A percentile compares a stretch with the other conserved stretches of the same genome.
These are phyloP conservation scores for Alces alces DNA, from an alignment of 2,113 vertebrate genomes.

Conservation along the genomic window DNA sequence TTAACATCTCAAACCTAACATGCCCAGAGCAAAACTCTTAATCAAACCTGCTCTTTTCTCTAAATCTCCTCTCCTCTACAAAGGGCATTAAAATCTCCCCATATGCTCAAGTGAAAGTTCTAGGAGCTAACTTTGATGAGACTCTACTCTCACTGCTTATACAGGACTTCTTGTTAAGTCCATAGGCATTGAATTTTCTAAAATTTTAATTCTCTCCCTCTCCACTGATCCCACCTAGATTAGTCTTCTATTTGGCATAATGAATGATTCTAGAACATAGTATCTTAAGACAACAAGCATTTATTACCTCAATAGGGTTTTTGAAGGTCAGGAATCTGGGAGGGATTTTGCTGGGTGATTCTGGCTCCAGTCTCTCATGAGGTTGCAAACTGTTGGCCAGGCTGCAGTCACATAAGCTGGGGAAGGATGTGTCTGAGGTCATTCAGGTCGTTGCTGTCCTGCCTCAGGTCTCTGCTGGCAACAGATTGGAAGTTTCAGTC, in stretches of 20 bases:
- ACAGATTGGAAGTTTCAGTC: background rate
- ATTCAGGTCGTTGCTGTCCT: background rate
- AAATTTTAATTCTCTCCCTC: background rate
- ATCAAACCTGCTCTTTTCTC: background rate
- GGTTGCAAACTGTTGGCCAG: background rate
- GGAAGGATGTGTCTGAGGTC: background rate
- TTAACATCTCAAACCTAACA: background rate
- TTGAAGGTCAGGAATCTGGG: background rate
- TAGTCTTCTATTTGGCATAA: background rate
- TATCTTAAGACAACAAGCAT: background rate
- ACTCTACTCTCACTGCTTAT: background rate
- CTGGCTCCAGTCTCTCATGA: background rate
- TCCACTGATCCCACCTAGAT: background rate
- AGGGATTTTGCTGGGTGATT: background rate
- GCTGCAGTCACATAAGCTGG: background rate
- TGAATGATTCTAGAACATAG: background rate
- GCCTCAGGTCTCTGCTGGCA: too few species aligned
- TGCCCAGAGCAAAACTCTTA: background rate
- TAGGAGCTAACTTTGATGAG: background rate
- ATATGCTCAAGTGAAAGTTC: background rate
- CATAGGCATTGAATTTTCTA: background rate
- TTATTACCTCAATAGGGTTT: background rate
- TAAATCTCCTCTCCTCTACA: background rate
- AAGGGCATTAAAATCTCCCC: background rate
- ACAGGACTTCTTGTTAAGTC: background rate